Evolutionary conservation across 2,797 vertebrate species (phyloP).

Genomic region (Telmatherina bonti): DNA sequence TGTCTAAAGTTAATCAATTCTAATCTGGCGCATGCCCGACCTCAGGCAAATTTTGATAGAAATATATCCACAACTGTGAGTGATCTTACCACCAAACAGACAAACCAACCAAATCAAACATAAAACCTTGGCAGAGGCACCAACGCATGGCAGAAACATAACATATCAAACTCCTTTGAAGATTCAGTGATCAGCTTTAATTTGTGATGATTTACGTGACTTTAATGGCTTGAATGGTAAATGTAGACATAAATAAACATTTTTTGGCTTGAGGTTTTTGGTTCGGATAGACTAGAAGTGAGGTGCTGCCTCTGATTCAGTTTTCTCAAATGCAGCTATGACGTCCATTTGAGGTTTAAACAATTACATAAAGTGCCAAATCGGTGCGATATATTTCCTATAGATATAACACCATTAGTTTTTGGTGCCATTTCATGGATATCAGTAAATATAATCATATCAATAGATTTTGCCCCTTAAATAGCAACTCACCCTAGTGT

Average conservation of each 20-base stretch:
- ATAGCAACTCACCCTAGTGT: no score
- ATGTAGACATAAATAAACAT: background rate
- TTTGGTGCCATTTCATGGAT: no score
- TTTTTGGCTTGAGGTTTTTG: background rate
- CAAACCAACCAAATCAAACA: background rate
- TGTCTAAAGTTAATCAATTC: background rate
- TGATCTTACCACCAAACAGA: background rate
- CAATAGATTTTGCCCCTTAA: no score
- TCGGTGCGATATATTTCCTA: no score
- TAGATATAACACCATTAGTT: no score
- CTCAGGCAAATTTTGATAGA: background rate
- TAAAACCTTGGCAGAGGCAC: background rate
- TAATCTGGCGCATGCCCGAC: background rate
- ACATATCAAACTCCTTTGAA: background rate
- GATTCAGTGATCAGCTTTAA: background rate
- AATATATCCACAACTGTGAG: background rate
- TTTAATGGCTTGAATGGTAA: background rate
- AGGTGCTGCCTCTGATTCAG: background rate
- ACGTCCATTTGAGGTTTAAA: background rate
- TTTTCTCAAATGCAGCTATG: background rate
- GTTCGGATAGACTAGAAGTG: background rate
- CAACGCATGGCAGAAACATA: background rate
- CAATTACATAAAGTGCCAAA: background rate
- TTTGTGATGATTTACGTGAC: background rate
- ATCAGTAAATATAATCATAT: no score